phyloP scores from a whole-genome alignment of 2,888 invertebrate genomes.

The Tortricodes alternella region DNA sequence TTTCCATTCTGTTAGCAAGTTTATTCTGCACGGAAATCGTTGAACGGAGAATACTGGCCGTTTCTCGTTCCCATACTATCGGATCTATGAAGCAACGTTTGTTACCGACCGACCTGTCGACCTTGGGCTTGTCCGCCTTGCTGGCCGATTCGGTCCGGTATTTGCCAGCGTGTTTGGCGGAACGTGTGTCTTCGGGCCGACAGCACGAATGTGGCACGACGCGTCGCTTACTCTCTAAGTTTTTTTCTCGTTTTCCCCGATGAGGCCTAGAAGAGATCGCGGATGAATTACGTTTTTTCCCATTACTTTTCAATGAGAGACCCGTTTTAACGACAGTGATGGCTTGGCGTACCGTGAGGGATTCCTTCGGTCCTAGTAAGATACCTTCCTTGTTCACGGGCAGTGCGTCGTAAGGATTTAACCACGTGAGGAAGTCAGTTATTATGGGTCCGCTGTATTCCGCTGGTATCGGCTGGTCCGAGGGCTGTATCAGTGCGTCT shows the following conservation, averaged over 20 bases:
- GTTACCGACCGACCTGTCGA: slow-evolving; percentile 77
- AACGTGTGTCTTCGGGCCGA: slow-evolving; percentile 57
- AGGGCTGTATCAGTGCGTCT: slow-evolving; percentile 46
- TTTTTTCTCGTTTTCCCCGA: slow-evolving; percentile 76
- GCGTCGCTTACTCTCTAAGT: slow-evolving; percentile 66
- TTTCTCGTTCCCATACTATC: slow-evolving; percentile 80
- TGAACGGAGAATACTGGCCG: slow-evolving; percentile 78
- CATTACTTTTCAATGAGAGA: slow-evolving; percentile 58
- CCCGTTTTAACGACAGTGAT: slow-evolving; percentile 74
- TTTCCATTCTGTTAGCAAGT: slow-evolving; percentile 54
- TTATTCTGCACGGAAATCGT: slow-evolving; percentile 76
- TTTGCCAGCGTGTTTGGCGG: slow-evolving; percentile 53
- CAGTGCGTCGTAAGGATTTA: slow-evolving; percentile 79
- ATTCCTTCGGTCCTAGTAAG: slow-evolving; percentile 58
- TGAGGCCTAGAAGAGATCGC: slow-evolving; percentile 75
- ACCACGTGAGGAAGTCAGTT: slow-evolving; percentile 86
- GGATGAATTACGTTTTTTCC: slow-evolving; percentile 79
- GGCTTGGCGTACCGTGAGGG: slow-evolving; percentile 77
- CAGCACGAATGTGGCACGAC: slow-evolving; percentile 73
- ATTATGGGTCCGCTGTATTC: slow-evolving; percentile 86
- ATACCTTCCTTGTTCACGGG: slow-evolving; percentile 69
- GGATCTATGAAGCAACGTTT: slow-evolving; percentile 81
- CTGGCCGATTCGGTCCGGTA: slow-evolving; percentile 73
- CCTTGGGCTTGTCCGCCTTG: slow-evolving; percentile 64
- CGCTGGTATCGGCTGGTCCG: slow-evolving; percentile 63